A percentile compares a stretch with the other conserved stretches of the same genome.
Conservation (phyloP, 1,140 invertebrate species). For the Thereuonema tuberculata region DNA sequence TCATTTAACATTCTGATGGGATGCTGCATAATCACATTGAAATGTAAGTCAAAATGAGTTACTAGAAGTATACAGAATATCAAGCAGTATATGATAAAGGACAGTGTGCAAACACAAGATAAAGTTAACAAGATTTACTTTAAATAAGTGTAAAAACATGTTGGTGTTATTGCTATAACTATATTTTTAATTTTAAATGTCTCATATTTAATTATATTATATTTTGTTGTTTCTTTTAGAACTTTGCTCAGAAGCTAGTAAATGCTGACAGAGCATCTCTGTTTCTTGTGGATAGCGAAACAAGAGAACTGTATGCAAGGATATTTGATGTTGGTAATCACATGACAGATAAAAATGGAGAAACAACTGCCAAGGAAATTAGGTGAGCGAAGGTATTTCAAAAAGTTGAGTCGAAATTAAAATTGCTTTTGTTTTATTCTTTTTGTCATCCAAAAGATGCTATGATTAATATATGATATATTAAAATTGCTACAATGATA, state of each 20-base stretch:
- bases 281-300: conserved; percentile 55
- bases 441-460: conserved; percentile 4
- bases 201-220: neutral
- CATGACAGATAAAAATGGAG: conserved; percentile 23
- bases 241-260: conserved; percentile 61
- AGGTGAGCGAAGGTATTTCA: conserved; percentile 11
- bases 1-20: too few species aligned
- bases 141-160: too few species aligned
- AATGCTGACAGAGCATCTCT: conserved; percentile 64
- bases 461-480: too few species aligned
- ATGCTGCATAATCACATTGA: too few species aligned
- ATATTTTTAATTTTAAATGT: conserved; percentile 2
- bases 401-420: neutral
- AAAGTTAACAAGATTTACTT: too few species aligned
- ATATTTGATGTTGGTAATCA: conserved; percentile 57
- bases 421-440: too few species aligned
- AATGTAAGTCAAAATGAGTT: too few species aligned
- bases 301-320: conserved; percentile 58
- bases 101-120: too few species aligned
- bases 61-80: too few species aligned
- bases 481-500: too few species aligned
- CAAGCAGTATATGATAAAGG: too few species aligned
- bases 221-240: conserved; percentile 28
- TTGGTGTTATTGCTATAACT: too few species aligned
- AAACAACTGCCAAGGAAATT: conserved; percentile 22